Base-by-base conservation (phyloP, 2,888 invertebrate species). In the Dasysyrphus tricinctus region DNA sequence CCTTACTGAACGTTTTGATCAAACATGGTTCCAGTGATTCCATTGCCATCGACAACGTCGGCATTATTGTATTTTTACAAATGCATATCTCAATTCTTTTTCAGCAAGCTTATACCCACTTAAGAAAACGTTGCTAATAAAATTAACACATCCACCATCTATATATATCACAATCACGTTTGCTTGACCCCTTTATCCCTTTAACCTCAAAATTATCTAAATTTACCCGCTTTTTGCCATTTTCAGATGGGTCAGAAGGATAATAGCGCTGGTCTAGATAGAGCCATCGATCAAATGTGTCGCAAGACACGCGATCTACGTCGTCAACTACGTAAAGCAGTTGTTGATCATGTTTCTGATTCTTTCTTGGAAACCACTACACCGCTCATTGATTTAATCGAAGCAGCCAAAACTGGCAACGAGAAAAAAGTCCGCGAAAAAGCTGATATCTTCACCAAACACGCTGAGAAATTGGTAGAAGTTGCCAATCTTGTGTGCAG, bases 401-500 rank as follows among this genome's bases (percentile, higher is more conserved):
- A 99, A 92, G 98, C 99, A 8, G 99, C 99, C 1, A 96, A 97
- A 90, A 96, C 96, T 89, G 97, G 97, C 0, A 96, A 97, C 90
- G 97, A 97, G 92, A 97, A 97, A 91, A 97, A 96, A 90, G 97
- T 98, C 0, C 98, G 98, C 89, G 98, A 98, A 89, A 98, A 97
- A 90, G 98, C 98, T 0, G 94, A 96, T 7, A 96, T 98, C 14
- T 99, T 99, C 93, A 97, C 97, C 0, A 98, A 99, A 90, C 99
- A 99, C 93, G 98, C 99, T 70, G 98, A 98, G 92, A 99, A 99
- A 92, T 94, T 99, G 5, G 98, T 99, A 0, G 99, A 99, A 95
- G 97, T 99, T 0, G 99, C 99, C 0, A 98, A 98, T 92, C 94
- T 99, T 49, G 99, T 99, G 0, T 99, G 99, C 92, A 98, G 98